Conservation (phyloP, 2,113 vertebrate species). For the pig (Sus scrofa) region T2T-Sscrofa CM000822.6:49505501-49506000, state of each 20-base stretch:
- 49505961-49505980: too few species aligned
- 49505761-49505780: background rate
- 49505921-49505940: too few species aligned
- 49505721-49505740: background rate
- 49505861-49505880: too few species aligned
- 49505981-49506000: too few species aligned
- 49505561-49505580: background rate
- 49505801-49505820: too few species aligned
- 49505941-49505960: too few species aligned
- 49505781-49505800: too few species aligned
- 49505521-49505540: background rate
- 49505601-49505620: background rate
- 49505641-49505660: background rate
- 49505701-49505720: background rate
- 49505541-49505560: background rate
- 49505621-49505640: background rate
- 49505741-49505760: background rate
- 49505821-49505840: too few species aligned
- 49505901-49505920: too few species aligned
- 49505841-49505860: too few species aligned
- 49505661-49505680: background rate
- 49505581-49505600: background rate
- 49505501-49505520: background rate
- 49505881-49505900: too few species aligned
- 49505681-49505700: constrained; percentile 1